Base-by-base conservation (phyloP, 2,113 vertebrate genomes). In the Stegastes partitus region DNA sequence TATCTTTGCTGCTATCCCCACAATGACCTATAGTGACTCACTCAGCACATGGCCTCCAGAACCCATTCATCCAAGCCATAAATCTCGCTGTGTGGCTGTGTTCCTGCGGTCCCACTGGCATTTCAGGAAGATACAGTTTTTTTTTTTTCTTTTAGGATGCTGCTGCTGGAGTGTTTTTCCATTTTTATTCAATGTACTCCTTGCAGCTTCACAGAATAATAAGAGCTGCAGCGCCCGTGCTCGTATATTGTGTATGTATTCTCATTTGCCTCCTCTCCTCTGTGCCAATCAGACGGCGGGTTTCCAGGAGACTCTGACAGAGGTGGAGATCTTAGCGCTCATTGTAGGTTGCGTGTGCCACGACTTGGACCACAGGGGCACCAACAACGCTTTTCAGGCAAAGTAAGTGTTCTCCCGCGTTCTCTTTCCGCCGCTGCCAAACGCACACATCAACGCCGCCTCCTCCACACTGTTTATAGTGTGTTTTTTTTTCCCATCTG, bases 341-440 rank as follows among this genome's bases (percentile, higher is more conserved):
- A 97, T 98, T 84, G 98, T 99, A 80, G 98, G 98, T 79, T 99
- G 98, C 91, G 94, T 99, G 74, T 99, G 98, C 95, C 98, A 99
- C 0, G 98, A 99, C 95, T 95, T 99, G 85, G 98, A 99, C 94
- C 98, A 99, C 96, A 96, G 98, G 88, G 98, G 98, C 93, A 99
- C 98, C 91, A 99, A 99, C 95, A 99, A 99, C 81, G 98, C 98
- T 87, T 99, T 99, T 92, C 98, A 99, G 93, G 98, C 97, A 82
- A 99, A 99, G 98, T 99, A 94, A 95, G 97, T 95, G 79, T 95
- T 78, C 86, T 74, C 18, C 16, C 1, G 12, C 10, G 74, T 54
- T 64, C 44, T 68, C 26, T 56, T 21, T 47, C 47, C 21, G 11
- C 51, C 26, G 39, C 34, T 37, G 34, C 31, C 42, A 31, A n/a